A percentile compares a stretch with the other conserved stretches of the same genome.
Evolutionary conservation across 2,113 vertebrate genomes (phyloP).

Genomic region (Toxostoma redivivum): DNA sequence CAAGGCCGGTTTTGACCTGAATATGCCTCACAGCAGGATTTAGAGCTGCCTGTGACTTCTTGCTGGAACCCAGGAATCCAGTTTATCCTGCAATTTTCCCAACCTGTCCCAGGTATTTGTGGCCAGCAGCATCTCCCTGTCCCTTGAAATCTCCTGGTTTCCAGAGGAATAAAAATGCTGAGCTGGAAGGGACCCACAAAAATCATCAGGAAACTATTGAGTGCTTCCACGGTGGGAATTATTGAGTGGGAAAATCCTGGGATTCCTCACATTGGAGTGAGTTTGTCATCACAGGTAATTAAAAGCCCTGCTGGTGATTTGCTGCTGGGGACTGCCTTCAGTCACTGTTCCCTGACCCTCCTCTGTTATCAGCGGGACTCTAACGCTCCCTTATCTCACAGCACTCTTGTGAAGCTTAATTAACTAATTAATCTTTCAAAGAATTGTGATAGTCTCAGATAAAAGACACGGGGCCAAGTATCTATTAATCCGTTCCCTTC

Average conservation of each 20-base stretch:
- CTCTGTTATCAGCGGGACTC: not conserved
- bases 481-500: not conserved
- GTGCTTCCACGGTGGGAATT: not conserved
- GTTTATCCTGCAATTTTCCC: not conserved
- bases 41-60: not conserved
- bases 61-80: not conserved
- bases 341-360: not conserved
- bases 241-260: not conserved
- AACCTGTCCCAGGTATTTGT: not conserved
- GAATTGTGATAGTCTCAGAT: not conserved
- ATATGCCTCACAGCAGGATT: not conserved
- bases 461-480: not conserved
- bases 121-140: not conserved
- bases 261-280: fast-evolving
- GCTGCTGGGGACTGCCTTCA: not conserved
- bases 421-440: constrained; percentile 15
- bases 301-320: fast-evolving
- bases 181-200: not conserved
- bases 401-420: not conserved
- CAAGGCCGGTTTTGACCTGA: not conserved
- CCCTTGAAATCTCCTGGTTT: fast-evolving
- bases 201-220: fast-evolving
- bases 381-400: not conserved
- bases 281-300: fast-evolving
- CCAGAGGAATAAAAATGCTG: not conserved